Evolutionary conservation across 2,797 vertebrate genomes (phyloP).

Genomic region (Ciconia nigra): DNA sequence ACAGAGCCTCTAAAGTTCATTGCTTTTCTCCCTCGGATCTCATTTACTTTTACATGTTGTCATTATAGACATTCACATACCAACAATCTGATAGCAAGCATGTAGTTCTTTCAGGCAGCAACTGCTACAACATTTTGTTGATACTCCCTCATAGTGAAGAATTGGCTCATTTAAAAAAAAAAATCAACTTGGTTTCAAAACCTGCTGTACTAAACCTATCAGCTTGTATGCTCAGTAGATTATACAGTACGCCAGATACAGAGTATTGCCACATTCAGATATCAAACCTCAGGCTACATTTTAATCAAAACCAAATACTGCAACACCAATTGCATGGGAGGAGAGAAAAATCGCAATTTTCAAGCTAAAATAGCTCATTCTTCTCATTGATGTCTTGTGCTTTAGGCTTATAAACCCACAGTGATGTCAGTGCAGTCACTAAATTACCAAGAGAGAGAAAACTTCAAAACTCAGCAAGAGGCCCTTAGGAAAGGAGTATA

Average conservation of each 20-base stretch:
- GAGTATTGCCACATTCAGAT: neutral
- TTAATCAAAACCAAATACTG: slow-evolving; percentile 32
- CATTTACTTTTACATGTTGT: neutral
- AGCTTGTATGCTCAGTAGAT: neutral
- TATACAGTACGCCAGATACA: neutral
- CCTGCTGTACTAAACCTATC: neutral
- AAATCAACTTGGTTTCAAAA: neutral
- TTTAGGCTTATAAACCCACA: neutral
- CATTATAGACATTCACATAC: neutral
- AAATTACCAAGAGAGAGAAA: neutral
- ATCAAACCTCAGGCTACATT: neutral
- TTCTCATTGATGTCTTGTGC: neutral
- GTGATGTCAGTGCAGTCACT: neutral
- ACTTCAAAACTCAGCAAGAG: slow-evolving; percentile 10
- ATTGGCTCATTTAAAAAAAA: neutral
- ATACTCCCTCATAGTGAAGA: neutral
- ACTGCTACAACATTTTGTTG: neutral
- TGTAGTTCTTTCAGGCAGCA: neutral
- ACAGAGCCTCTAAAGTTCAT: neutral
- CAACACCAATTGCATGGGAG: neutral
- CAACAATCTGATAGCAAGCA: neutral
- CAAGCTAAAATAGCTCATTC: neutral
- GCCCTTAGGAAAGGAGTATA: neutral
- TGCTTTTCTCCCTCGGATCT: neutral
- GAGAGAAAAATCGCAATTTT: neutral